Conservation (phyloP, 2,797 vertebrate genomes). For the Chelonia mydas region DNA sequence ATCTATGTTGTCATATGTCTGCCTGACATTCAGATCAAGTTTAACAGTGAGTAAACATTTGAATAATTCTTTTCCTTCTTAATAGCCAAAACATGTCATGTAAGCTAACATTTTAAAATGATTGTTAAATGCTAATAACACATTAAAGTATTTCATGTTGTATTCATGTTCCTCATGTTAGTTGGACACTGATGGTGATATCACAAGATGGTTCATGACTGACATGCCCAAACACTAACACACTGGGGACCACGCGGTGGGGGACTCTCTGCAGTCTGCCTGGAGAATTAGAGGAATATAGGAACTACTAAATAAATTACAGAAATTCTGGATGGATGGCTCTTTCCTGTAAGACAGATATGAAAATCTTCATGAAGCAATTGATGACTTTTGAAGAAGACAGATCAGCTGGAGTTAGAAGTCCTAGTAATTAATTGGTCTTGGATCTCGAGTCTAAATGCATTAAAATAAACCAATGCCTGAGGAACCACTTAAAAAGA, state of each 20-base stretch:
- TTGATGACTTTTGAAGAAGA: neutral
- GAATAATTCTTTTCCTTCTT: accelerated
- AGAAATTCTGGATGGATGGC: neutral
- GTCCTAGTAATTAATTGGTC: neutral
- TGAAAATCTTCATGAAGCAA: neutral
- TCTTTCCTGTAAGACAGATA: neutral
- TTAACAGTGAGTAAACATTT: neutral
- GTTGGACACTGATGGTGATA: neutral
- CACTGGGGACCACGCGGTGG: neutral
- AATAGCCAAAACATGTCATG: neutral
- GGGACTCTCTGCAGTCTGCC: accelerated
- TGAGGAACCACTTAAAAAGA: neutral
- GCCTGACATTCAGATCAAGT: neutral
- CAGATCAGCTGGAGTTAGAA: neutral
- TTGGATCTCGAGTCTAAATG: neutral
- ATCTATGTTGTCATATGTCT: neutral
- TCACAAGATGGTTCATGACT: neutral
- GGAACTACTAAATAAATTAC: accelerated
- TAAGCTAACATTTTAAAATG: neutral
- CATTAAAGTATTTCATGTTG: neutral
- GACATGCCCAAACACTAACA: neutral
- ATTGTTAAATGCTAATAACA: neutral
- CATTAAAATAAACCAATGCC: neutral
- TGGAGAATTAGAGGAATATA: neutral
- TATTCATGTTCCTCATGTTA: neutral